A percentile compares a stretch with the other conserved stretches of the same genome.
Conservation (phyloP, 2,888 invertebrate species). For the Strigamia crassipes region DNA sequence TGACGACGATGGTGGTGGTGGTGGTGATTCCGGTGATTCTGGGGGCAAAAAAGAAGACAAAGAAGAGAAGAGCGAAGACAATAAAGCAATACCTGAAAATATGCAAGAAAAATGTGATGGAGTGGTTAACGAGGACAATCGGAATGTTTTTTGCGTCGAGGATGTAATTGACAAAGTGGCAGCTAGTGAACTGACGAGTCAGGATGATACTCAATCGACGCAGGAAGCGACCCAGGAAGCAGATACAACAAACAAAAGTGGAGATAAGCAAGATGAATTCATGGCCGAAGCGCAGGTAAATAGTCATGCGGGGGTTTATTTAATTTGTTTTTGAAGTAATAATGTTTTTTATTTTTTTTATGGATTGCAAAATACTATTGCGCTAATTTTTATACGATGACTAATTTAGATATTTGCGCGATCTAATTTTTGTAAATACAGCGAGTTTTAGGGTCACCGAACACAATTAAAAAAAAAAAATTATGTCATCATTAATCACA, state of each 20-base stretch:
- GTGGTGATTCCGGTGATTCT: no score
- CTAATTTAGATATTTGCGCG: no score
- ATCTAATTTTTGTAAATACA: neutral
- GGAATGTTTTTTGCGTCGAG: neutral
- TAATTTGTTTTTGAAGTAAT: no score
- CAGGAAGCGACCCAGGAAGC: neutral
- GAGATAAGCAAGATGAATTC: neutral
- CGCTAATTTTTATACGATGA: no score
- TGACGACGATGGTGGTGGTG: conserved; percentile 4
- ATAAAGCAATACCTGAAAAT: neutral
- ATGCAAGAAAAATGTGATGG: neutral
- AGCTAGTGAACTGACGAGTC: neutral
- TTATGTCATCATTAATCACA: no score
- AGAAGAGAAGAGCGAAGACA: neutral
- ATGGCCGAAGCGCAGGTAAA: neutral
- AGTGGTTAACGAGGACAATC: neutral
- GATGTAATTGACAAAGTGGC: neutral
- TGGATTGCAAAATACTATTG: no score
- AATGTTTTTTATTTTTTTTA: no score
- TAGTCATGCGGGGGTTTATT: no score
- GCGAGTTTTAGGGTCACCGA: no score
- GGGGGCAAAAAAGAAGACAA: neutral
- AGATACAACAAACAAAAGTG: neutral
- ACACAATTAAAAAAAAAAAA: no score
- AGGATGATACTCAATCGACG: neutral